Evolutionary conservation across 2,797 vertebrate species (phyloP).

Genomic region (Nannoperca australis): DNA sequence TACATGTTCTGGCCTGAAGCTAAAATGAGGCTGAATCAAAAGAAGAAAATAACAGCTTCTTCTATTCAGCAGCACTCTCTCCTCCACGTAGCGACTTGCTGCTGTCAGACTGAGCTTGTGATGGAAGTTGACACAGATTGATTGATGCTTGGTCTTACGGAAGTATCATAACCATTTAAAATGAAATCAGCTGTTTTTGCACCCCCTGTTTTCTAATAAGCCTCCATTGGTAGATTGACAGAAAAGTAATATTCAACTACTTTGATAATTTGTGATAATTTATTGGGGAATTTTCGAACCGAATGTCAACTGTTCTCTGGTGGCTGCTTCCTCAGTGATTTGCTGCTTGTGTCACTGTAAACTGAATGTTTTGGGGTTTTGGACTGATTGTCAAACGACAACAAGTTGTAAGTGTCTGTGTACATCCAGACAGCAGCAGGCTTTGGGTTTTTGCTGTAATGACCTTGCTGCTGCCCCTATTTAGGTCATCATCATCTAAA

Average conservation of each 20-base stretch:
- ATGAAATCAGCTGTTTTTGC: slow-evolving; percentile 22
- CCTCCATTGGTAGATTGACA: background rate
- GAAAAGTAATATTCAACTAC: background rate
- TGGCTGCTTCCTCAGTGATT: background rate
- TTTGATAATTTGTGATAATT: background rate
- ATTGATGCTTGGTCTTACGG: slow-evolving; percentile 17
- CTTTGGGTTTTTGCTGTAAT: slow-evolving; percentile 6
- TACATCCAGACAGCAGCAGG: background rate
- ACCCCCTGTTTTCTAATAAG: background rate
- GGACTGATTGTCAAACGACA: background rate
- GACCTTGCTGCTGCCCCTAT: slow-evolving; percentile 30
- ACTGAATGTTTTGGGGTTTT: background rate
- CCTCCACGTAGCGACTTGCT: background rate
- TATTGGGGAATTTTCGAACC: background rate
- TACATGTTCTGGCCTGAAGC: slow-evolving; percentile 21
- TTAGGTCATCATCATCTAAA: slow-evolving; percentile 37
- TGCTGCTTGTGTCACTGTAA: background rate
- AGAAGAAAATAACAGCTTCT: slow-evolving; percentile 1
- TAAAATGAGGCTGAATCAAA: slow-evolving; percentile 20
- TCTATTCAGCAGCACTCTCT: background rate
- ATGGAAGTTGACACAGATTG: slow-evolving; percentile 30
- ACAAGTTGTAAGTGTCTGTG: background rate
- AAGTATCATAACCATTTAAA: slow-evolving; percentile 14
- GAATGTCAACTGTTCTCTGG: background rate
- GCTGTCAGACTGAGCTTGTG: slow-evolving; percentile 28